These are phyloP conservation scores for Hyaena hyaena DNA, from an alignment of 2,113 vertebrate genomes.

Conservation along the genomic window DNA sequence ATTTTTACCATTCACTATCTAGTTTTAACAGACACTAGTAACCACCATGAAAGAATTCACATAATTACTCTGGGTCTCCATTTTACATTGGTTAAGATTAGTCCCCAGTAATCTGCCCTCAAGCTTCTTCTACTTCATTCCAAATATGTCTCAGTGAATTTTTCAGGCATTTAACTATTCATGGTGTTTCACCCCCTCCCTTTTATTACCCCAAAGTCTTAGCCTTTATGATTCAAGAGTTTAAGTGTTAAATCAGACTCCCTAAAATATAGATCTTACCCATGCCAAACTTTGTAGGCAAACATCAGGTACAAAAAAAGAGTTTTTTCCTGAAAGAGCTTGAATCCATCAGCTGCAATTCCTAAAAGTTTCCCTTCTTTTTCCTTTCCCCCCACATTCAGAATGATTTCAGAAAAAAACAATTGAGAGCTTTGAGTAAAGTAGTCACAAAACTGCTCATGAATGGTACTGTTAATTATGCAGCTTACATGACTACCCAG, in stretches of 20 bases:
- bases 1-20: not conserved
- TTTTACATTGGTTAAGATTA: not conserved
- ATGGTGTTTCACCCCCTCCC: not conserved
- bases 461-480: not conserved
- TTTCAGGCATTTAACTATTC: not conserved
- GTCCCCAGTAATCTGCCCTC: not conserved
- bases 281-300: not conserved
- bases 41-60: not conserved
- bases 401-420: not conserved
- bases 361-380: not conserved
- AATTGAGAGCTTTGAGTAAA: not conserved
- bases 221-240: not conserved
- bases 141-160: not conserved
- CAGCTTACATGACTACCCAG: not conserved
- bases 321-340: not conserved
- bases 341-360: not conserved
- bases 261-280: not conserved
- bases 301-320: not conserved
- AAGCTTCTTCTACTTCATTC: not conserved
- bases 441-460: not conserved
- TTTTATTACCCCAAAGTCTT: not conserved
- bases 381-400: not conserved
- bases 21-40: not conserved
- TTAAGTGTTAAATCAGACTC: not conserved
- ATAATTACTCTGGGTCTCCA: not conserved